Conservation (phyloP, 2,888 invertebrate genomes). For the Latheticus oryzae region DNA sequence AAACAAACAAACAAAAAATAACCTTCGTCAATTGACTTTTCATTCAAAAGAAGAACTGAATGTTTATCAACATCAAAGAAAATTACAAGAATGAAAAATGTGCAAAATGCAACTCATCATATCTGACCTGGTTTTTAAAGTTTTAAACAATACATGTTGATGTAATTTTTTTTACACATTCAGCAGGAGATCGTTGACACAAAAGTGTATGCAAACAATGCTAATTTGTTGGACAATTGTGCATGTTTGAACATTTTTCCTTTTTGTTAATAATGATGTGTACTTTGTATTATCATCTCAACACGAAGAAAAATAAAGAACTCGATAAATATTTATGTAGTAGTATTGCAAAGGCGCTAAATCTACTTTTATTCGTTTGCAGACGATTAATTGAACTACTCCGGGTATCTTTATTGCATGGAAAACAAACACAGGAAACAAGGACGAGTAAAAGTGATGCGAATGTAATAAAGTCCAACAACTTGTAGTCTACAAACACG, state of each 20-base stretch:
- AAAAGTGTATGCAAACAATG: neutral
- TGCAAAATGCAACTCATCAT: constrained; percentile 15
- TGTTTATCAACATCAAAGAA: constrained; percentile 6
- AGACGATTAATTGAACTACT: constrained; percentile 15
- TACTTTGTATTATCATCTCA: too few relatives aligned
- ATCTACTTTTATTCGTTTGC: constrained; percentile 18
- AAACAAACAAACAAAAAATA: neutral
- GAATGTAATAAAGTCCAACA: constrained; percentile 14
- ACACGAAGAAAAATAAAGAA: constrained; percentile 1
- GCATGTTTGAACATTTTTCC: too few relatives aligned
- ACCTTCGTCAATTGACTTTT: neutral
- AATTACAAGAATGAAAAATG: constrained; percentile 12
- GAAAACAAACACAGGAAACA: constrained; percentile 22
- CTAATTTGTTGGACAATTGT: too few relatives aligned
- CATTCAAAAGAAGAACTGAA: neutral
- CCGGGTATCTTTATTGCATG: constrained; percentile 15
- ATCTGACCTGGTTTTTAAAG: constrained; percentile 13
- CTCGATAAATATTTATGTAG: constrained; percentile 21
- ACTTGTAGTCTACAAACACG: constrained; percentile 21
- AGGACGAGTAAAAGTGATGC: constrained; percentile 14
- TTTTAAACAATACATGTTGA: constrained; percentile 27
- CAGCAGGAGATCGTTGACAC: constrained; percentile 16
- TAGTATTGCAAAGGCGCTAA: constrained; percentile 4
- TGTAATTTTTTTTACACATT: constrained; percentile 16
- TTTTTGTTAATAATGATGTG: too few relatives aligned